Conservation (phyloP, 2,113 vertebrate species). For the Pachyramphus minor region DNA sequence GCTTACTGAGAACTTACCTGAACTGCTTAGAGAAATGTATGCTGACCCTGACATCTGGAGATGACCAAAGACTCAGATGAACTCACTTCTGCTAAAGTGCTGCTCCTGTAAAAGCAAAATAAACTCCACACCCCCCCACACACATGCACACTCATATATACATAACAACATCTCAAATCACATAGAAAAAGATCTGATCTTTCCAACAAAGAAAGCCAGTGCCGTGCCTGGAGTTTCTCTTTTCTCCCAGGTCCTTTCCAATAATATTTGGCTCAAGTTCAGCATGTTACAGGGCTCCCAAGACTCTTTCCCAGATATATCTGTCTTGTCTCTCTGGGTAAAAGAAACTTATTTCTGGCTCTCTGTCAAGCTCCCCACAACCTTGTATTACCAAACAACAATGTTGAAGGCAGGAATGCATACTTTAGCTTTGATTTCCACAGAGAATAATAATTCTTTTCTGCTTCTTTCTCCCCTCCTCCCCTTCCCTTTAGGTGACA, state of each 20-base stretch:
- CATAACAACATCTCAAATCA: conserved; percentile 52
- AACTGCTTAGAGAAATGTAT: not conserved
- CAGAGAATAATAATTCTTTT: conserved; percentile 69
- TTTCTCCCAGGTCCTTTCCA: conserved; percentile 73
- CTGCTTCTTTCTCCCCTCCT: conserved; percentile 19
- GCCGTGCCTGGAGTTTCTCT: conserved; percentile 78
- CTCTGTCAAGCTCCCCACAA: conserved; percentile 72
- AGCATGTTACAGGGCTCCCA: conserved; percentile 70
- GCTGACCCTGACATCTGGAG: not conserved
- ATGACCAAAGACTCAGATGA: conserved; percentile 5
- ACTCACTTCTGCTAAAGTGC: conserved; percentile 9
- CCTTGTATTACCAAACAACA: conserved; percentile 70
- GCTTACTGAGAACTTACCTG: no score
- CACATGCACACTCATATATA: not conserved
- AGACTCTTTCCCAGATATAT: conserved; percentile 75
- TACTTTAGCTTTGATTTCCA: conserved; percentile 71
- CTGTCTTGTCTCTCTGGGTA: conserved; percentile 76
- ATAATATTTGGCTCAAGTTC: conserved; percentile 67
- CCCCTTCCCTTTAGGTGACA: conserved; percentile 59
- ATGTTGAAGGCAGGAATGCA: conserved; percentile 67
- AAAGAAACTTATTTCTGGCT: conserved; percentile 74
- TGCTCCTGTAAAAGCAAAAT: conserved; percentile 39
- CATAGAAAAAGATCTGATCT: conserved; percentile 57
- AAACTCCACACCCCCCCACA: not conserved
- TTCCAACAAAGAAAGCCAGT: conserved; percentile 70